Conservation (phyloP, 1,140 invertebrate genomes). For the Pseudoatta argentina region DNA sequence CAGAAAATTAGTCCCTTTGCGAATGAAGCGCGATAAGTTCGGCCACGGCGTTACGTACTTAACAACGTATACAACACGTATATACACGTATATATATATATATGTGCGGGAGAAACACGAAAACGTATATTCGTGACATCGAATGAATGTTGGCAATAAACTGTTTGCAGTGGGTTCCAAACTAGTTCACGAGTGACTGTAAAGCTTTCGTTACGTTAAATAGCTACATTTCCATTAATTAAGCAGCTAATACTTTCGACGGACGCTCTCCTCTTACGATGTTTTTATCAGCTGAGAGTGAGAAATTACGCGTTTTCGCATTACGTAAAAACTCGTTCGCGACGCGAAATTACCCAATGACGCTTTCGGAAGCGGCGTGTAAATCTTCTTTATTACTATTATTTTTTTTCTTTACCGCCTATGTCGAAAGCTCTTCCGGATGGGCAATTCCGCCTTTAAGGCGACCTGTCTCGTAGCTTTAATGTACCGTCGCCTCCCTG, state of each 20-base stretch:
- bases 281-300: not conserved
- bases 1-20: slow-evolving; percentile 54
- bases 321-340: not conserved
- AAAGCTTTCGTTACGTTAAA: slow-evolving; percentile 27
- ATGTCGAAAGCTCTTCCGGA: slow-evolving; percentile 31
- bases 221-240: slow-evolving; percentile 23
- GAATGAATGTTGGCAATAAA: slow-evolving; percentile 14
- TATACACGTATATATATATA: too few relatives aligned
- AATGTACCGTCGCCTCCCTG: slow-evolving; percentile 29
- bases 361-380: not conserved
- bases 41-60: not conserved
- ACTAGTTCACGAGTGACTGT: not conserved
- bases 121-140: slow-evolving; percentile 13
- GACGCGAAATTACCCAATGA: not conserved
- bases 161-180: slow-evolving; percentile 21
- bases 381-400: not conserved
- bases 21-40: slow-evolving; percentile 47
- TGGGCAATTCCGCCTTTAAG: slow-evolving; percentile 21
- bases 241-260: slow-evolving; percentile 6
- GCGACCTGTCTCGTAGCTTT: slow-evolving; percentile 26
- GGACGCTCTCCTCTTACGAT: not conserved
- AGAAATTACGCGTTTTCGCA: not conserved
- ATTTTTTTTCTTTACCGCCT: not conserved
- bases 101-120: not conserved
- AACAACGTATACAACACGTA: too few relatives aligned